phyloP scores from a whole-genome alignment of 2,888 invertebrate genomes.

The Spisula subtruncata region DNA sequence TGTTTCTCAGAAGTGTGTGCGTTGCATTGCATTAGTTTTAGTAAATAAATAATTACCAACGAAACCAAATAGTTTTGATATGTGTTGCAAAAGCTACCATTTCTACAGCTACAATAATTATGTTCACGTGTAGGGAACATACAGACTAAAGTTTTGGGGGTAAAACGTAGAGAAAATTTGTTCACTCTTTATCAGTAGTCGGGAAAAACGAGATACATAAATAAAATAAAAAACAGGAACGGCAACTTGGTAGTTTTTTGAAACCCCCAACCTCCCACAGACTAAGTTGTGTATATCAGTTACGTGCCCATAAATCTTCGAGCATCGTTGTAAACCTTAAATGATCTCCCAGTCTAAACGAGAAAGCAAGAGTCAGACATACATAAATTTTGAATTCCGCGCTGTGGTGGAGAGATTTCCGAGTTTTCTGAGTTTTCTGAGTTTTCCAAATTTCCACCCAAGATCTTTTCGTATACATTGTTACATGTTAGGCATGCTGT shows the following conservation, averaged over 20 bases:
- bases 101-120: background rate
- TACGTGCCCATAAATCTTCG: conserved; percentile 19
- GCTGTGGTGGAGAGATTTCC: conserved; percentile 11
- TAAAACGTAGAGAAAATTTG: background rate
- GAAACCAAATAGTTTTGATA: too few relatives aligned
- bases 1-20: too few relatives aligned
- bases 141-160: background rate
- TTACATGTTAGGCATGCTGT: background rate
- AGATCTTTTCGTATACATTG: too few relatives aligned
- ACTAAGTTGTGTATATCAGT: conserved; percentile 12
- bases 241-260: conserved; percentile 34
- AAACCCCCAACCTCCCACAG: conserved; percentile 48
- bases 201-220: conserved; percentile 17
- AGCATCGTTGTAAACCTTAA: background rate
- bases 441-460: too few relatives aligned
- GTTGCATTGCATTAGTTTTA: too few relatives aligned
- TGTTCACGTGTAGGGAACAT: background rate
- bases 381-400: conserved; percentile 52
- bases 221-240: conserved; percentile 27
- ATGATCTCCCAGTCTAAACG: conserved; percentile 41
- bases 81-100: too few relatives aligned
- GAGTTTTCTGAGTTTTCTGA: too few relatives aligned
- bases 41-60: too few relatives aligned
- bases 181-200: background rate
- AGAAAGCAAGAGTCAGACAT: background rate